Conservation (phyloP, 2,113 vertebrate genomes). For the Mixornis gularis region DNA sequence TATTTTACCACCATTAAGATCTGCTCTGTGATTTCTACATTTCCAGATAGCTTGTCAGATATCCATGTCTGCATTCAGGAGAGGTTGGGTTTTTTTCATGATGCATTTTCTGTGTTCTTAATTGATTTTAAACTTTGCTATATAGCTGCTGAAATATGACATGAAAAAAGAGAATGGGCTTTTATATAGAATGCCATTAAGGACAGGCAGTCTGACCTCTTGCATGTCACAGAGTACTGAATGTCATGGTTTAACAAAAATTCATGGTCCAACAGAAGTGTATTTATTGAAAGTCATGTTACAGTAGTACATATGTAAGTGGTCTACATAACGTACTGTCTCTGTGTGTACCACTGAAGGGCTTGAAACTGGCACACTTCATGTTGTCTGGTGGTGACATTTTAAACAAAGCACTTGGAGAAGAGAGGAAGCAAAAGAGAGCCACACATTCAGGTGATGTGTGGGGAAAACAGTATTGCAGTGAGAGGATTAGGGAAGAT, state of each 20-base stretch:
- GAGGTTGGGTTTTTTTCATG: not conserved
- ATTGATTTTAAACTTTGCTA: not conserved
- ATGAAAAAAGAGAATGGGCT: not conserved
- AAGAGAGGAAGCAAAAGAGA: not conserved
- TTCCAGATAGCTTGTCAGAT: not conserved
- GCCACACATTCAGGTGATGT: accelerated
- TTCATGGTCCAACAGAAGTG: not conserved
- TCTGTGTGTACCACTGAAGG: not conserved
- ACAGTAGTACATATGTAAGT: not conserved
- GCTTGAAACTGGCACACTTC: not conserved
- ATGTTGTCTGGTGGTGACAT: not conserved
- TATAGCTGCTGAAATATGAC: not conserved
- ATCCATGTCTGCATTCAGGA: not conserved
- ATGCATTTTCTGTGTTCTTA: not conserved
- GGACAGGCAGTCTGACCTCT: not conserved
- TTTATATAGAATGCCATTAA: not conserved
- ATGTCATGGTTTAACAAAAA: not conserved
- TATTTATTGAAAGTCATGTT: not conserved
- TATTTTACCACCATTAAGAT: not conserved
- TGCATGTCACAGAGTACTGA: not conserved
- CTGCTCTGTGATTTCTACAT: not conserved
- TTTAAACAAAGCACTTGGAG: not conserved
- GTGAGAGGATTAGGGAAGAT: not conserved
- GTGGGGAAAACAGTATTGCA: not conserved
- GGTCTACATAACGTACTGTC: not conserved